Base-by-base conservation (phyloP, 2,113 vertebrate species). In the Vicugna pacos region DNA sequence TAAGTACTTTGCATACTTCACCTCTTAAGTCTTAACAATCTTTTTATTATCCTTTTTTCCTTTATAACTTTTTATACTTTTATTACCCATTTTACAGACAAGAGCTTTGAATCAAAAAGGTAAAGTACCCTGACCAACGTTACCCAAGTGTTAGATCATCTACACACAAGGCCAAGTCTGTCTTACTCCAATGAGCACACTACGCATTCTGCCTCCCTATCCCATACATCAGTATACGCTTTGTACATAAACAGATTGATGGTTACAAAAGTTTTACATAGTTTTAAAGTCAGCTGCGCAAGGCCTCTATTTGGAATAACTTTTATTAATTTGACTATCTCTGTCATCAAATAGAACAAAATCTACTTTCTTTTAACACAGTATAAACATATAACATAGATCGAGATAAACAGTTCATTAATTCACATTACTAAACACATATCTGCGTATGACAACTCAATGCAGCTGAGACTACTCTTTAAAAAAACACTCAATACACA, bases 361-460 rank as follows among this genome's bases (percentile, higher is more conserved):
- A 69, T 3, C 3, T 69, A 91, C n/a, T 81, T 95, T 17, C 32
- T 95, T 93, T 93, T 90, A 87, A 93, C 94, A 93, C 6, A 72
- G 32, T 77, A 46, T 54, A 86, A 73, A 42, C 38, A 42, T 42
- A 42, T 42, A 42, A 42, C 38, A 42, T 42, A 42, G 20, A 94
- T 38, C 8, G 50, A 93, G 48, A 48, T 48, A 90, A 19, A 85
- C 15, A 69, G 16, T 28, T 38, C 30, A 83, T 64, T 88, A 86
- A 95, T 95, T 81, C 75, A 91, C 28, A 76, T 22, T 88, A 75
- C 28, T 91, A 91, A 79, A 85, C 50, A 76, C 17, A 76, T 82
- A 87, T 8, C 46, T 95, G 56, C 73, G 88, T 46, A 90, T 11
- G 16, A 96, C 15, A 90, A 89, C 28, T 90, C 70, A 93, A 64